phyloP scores from a whole-genome alignment of 1,140 invertebrate species.

The Trypoxylus dichotomus region DNA sequence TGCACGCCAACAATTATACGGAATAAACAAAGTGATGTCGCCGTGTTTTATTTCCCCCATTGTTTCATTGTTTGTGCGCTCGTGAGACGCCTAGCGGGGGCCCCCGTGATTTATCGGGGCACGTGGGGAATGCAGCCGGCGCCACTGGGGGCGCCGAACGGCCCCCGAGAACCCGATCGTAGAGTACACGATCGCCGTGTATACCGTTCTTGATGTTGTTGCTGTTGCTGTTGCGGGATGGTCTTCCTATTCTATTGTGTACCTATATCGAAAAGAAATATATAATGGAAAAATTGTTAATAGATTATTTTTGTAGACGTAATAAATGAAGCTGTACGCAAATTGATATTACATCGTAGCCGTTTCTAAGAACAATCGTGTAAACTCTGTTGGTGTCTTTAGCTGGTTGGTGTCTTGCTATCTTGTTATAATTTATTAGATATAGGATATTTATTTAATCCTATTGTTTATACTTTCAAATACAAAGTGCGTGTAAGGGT shows the following conservation, averaged over 20 bases:
- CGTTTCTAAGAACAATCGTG: too few relatives aligned
- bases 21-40: slow-evolving; percentile 53
- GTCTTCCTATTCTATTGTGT: slow-evolving; percentile 6
- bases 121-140: slow-evolving; percentile 54
- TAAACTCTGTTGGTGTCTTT: too few relatives aligned
- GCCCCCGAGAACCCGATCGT: slow-evolving; percentile 37
- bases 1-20: slow-evolving; percentile 52
- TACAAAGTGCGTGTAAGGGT: too few relatives aligned
- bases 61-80: slow-evolving; percentile 54
- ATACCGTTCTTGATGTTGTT: background rate
- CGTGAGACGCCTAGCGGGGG: slow-evolving; percentile 52
- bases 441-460: too few relatives aligned
- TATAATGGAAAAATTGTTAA: too few relatives aligned
- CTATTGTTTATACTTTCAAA: too few relatives aligned
- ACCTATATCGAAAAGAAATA: background rate
- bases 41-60: slow-evolving; percentile 53
- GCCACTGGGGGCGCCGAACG: slow-evolving; percentile 48
- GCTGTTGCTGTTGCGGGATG: background rate
- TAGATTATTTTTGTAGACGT: too few relatives aligned
- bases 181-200: slow-evolving; percentile 5
- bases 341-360: too few relatives aligned
- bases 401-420: too few relatives aligned
- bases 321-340: too few relatives aligned
- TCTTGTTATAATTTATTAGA: too few relatives aligned
- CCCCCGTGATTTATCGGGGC: slow-evolving; percentile 53